phyloP scores from a whole-genome alignment of 2,797 vertebrate genomes.

The Melanotaenia nigrans region DNA sequence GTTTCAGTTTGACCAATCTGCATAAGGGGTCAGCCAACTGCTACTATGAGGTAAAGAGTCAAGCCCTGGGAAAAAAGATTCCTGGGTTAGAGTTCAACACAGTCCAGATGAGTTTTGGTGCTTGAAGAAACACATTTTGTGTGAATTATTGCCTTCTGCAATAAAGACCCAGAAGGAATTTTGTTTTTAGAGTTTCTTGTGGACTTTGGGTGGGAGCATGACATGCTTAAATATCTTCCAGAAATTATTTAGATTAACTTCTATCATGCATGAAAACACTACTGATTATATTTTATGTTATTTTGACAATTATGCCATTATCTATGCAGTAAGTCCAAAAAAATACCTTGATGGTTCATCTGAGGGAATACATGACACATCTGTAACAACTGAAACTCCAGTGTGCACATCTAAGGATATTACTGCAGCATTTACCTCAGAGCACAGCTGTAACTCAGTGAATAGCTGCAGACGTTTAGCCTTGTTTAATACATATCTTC shows the following conservation, averaged over 20 bases:
- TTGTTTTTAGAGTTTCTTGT: conserved; percentile 10
- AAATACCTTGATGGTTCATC: background rate
- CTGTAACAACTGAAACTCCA: background rate
- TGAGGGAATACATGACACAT: background rate
- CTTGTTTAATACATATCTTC: conserved; percentile 5
- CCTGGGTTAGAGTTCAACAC: conserved; percentile 44
- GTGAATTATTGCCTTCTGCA: conserved; percentile 28
- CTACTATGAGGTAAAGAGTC: conserved; percentile 52
- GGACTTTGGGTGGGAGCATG: conserved; percentile 6
- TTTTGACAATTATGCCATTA: background rate
- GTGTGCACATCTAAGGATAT: background rate
- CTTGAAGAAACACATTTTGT: conserved; percentile 20
- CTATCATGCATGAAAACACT: background rate
- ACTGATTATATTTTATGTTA: background rate
- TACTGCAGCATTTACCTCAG: conserved; percentile 7
- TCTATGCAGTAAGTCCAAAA: conserved; percentile 3
- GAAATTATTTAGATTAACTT: conserved; percentile 1
- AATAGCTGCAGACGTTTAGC: background rate
- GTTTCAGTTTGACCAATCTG: conserved; percentile 70
- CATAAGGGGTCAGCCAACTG: conserved; percentile 69
- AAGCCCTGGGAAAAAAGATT: conserved; percentile 55
- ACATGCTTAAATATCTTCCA: conserved; percentile 16
- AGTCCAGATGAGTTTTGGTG: conserved; percentile 46
- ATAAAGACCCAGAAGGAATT: conserved; percentile 3
- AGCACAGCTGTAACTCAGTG: background rate